Base-by-base conservation (phyloP, 2,888 invertebrate species). In the Cryptophagus acutangulus region DNA sequence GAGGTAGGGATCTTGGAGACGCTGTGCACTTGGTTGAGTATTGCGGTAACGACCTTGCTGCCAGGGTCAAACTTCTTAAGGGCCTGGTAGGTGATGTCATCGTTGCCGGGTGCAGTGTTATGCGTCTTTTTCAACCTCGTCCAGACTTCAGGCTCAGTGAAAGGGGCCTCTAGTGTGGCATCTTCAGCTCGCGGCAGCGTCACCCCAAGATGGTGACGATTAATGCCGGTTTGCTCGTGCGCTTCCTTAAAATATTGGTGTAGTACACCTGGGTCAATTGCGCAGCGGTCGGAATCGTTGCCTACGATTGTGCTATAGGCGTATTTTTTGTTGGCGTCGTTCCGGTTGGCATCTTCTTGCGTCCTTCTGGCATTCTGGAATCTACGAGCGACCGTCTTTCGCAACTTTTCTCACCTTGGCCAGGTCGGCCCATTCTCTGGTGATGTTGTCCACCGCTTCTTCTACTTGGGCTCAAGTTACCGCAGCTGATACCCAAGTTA, bases 91-190 rank as follows among this genome's bases (percentile, higher is more conserved):
- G 34, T 33, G 3, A 46, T 17, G 6, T 38, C 44, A 17, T 46
- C 44, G n/a, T 17, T 31, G 18, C 44, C 44, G 2, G 46, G 46
- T 2, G 44, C 43, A 2, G 44, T 44, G 15, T 44, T 44, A 3
- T 17, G 17, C 12, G 33, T 33, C 8, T 28, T 18, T 2, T 14
- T 10, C 4, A 38, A 38, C 1, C 34, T 17, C 9, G 8, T 8
- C n/a, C 15, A 1, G 2, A 42, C 28, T 14, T 42, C 39, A 2
- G 14, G 15, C 2, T 17, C 25, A 8, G 25, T 24, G 2, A 20
- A 36, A 1, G 33, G 33, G 17, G 2, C 10, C 2, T 12, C 2
- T 8, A 38, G 3, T 2, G 4, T 30, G 5, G 13, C 24, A 17
- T 30, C 15, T 8, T 16, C 24, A 12, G 38, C 38, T 1, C 9